Evolutionary conservation across 2,888 invertebrate genomes (phyloP).

Genomic region (Cephus runcator): DNA sequence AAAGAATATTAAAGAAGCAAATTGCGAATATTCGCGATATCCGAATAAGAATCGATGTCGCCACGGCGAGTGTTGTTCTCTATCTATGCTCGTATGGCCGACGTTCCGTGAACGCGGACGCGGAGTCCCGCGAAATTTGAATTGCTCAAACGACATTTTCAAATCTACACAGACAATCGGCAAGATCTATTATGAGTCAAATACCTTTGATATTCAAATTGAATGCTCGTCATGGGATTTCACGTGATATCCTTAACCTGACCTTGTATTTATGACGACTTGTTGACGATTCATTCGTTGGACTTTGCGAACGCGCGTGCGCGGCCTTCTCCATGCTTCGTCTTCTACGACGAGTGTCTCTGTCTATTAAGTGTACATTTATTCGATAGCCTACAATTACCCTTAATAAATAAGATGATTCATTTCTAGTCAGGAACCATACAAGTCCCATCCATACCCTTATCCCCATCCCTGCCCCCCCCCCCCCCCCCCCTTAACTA

Average conservation of each 20-base stretch:
- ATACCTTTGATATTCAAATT: background rate
- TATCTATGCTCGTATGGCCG: background rate
- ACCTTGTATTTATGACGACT: background rate
- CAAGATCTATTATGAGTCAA: background rate
- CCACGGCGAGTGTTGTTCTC: background rate
- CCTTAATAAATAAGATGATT: conserved; percentile 34
- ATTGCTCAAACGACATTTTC: background rate
- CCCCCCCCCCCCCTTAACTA: too few species aligned
- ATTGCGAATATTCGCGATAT: background rate
- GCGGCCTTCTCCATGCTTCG: conserved; percentile 41
- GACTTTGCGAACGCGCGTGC: background rate
- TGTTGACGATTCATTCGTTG: background rate
- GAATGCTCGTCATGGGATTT: background rate
- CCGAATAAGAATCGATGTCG: background rate
- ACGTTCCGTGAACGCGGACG: background rate
- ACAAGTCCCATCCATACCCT: background rate
- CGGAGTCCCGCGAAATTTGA: background rate
- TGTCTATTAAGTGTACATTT: conserved; percentile 48
- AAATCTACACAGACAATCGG: background rate
- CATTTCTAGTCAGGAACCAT: conserved; percentile 47
- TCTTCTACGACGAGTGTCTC: conserved; percentile 54
- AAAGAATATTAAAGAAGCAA: background rate
- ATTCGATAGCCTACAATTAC: conserved; percentile 43
- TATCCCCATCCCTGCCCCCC: background rate
- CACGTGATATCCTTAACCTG: background rate